A percentile compares a stretch with the other conserved stretches of the same genome.
These are phyloP conservation scores for Puma concolor DNA, from an alignment of 2,113 vertebrate genomes.

Conservation along the genomic window DNA sequence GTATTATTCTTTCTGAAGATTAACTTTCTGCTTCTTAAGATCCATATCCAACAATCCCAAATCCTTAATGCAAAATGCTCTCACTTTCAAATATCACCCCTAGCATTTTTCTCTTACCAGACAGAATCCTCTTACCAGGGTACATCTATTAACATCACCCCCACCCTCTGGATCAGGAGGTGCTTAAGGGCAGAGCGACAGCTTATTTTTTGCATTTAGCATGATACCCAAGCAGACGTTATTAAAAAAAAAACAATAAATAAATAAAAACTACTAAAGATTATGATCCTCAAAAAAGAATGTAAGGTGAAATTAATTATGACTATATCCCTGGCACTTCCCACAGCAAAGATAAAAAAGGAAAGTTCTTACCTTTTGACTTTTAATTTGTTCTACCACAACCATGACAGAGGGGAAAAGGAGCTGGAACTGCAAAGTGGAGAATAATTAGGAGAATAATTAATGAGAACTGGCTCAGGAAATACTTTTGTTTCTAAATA, in stretches of 20 bases:
- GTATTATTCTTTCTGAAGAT: background rate
- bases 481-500: conserved; percentile 43
- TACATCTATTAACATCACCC: background rate
- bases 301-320: conserved; percentile 1
- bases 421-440: conserved; percentile 92
- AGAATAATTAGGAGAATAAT: conserved; percentile 40
- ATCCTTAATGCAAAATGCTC: background rate
- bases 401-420: conserved; percentile 98
- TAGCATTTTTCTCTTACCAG: background rate
- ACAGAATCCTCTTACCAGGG: background rate
- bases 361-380: conserved; percentile 92
- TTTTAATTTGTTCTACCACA: conserved; percentile 97
- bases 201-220: conserved; percentile 38
- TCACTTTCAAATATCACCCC: background rate
- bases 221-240: background rate
- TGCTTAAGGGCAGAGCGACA: background rate
- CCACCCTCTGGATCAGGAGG: background rate
- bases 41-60: background rate
- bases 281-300: conserved; percentile 13
- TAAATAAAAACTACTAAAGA: conserved; percentile 46
- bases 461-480: background rate
- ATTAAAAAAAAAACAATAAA: conserved; percentile 1
- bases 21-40: conserved; percentile 12
- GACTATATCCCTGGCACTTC: conserved; percentile 12
- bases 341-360: conserved; percentile 48